These are phyloP conservation scores for Uria aalge DNA, from an alignment of 2,113 vertebrate genomes.

Conservation along the genomic window DNA sequence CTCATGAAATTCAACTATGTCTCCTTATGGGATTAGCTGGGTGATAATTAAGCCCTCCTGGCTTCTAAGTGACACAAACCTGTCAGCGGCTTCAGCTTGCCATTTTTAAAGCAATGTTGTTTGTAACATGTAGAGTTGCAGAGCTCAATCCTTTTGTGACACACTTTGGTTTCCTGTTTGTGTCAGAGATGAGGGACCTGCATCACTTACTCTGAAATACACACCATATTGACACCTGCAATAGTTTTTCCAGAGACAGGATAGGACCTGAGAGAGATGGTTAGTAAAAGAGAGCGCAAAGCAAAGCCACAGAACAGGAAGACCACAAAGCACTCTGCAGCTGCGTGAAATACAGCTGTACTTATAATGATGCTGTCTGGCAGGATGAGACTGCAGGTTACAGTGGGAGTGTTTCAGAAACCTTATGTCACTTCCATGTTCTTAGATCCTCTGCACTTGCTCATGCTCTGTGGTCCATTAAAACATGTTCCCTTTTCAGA, in stretches of 20 bases:
- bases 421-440: not conserved
- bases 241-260: not conserved
- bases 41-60: conserved; percentile 20
- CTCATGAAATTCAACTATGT: conserved; percentile 42
- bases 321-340: not conserved
- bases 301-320: not conserved
- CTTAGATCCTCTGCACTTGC: not conserved
- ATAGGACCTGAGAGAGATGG: not conserved
- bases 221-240: not conserved
- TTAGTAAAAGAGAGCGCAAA: not conserved
- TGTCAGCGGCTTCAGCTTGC: not conserved
- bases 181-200: not conserved
- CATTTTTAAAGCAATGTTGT: not conserved
- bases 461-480: not conserved
- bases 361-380: not conserved
- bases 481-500: not conserved
- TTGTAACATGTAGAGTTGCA: not conserved
- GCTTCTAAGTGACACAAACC: not conserved
- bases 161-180: not conserved
- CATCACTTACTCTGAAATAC: not conserved
- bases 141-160: not conserved
- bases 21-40: conserved; percentile 21
- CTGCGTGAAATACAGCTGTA: not conserved
- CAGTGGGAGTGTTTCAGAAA: not conserved
- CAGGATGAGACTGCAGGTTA: not conserved